A percentile compares a stretch with the other conserved stretches of the same genome.
phyloP scores from a whole-genome alignment of 2,888 invertebrate species.

The Limnephilus rhombicus region DNA sequence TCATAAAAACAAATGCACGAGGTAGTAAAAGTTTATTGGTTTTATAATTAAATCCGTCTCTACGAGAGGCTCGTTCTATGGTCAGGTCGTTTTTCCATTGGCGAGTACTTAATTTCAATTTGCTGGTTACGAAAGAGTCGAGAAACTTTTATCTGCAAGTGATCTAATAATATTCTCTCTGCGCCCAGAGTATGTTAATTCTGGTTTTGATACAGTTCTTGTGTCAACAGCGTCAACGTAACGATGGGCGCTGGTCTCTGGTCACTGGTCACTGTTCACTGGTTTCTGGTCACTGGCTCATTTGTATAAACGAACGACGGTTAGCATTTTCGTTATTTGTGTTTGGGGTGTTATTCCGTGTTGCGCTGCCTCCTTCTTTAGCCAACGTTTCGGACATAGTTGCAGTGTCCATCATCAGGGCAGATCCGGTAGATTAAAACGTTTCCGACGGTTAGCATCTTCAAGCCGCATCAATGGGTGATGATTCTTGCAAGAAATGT shows the following conservation, averaged over 20 bases:
- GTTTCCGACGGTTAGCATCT: no score
- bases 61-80: neutral
- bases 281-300: no score
- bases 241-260: neutral
- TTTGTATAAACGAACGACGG: neutral
- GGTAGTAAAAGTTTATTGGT: neutral
- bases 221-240: neutral
- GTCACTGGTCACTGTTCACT: neutral
- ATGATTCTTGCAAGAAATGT: neutral
- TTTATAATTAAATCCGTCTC: neutral
- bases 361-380: no score
- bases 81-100: neutral
- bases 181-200: neutral
- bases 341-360: no score
- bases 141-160: conserved; percentile 32
- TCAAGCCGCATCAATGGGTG: neutral
- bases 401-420: no score
- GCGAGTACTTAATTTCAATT: neutral
- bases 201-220: conserved; percentile 11
- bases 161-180: conserved; percentile 16
- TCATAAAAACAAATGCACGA: neutral
- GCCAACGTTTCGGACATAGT: no score
- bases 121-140: neutral
- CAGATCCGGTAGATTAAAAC: no score
- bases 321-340: no score